Base-by-base conservation (phyloP, 2,113 vertebrate species). In the Notechis scutatus region DNA sequence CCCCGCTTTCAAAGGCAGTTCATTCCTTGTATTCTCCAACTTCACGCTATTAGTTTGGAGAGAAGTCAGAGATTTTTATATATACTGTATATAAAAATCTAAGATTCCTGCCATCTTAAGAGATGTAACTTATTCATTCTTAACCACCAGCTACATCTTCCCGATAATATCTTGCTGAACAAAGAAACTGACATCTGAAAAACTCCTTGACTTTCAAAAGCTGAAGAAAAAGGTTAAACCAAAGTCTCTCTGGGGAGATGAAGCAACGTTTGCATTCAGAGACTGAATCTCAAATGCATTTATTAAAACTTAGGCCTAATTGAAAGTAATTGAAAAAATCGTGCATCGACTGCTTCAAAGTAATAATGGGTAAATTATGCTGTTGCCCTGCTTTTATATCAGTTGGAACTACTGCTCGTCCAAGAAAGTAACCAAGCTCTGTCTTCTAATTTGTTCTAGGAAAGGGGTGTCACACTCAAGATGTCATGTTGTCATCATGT, bases 91-190 rank as follows among this genome's bases (percentile, higher is more conserved):
- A 50, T 50, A 50, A 9, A 50, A 50, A 50, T 50, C 47, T 50
- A 50, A 50, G 23, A 74, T 54, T 87, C 47, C 20, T 87, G 47
- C 24, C 6, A 69, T n/a, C 9, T 29, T 87, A 87, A 87, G 24
- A 87, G 24, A 90, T n/a, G 57, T 69, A 34, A 88, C 56, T 85
- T 94, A 87, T 10, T 39, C 7, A 54, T 52, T n/a, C 94, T 29
- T 52, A 50, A 92, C 56, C 89, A 42, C 52, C 29, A 93, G 23
- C 88, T 89, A 89, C 87, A 94, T 39, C 42, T 96, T 0, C 0
- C 91, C 81, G 24, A 87, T 94, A 94, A 95, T 57, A 56, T 64
- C 88, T 90, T 89, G 20, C 50, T 42, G n/a, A 56, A 39, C 54
- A 57, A 89, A 56, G 88, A 1, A 20, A 81, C 34, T 81, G 34